These are phyloP conservation scores for Alosa sapidissima DNA, from an alignment of 2,797 vertebrate species.

Conservation along the genomic window DNA sequence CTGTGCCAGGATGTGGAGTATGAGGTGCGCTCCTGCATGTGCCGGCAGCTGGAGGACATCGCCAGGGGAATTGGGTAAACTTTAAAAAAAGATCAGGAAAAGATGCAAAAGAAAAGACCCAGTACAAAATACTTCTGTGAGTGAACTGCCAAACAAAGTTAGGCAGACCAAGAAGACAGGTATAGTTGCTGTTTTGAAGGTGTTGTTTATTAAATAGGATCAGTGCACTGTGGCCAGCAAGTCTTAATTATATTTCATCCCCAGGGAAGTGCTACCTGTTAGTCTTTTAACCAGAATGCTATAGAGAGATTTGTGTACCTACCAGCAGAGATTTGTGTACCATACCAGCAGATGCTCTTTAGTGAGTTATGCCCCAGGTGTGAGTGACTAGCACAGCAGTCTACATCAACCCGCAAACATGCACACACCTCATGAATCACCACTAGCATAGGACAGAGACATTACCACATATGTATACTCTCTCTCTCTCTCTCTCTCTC, in stretches of 20 bases:
- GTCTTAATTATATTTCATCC: neutral
- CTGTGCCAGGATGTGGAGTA: conserved; percentile 90
- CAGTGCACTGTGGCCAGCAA: neutral
- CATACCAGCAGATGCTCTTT: too few species aligned
- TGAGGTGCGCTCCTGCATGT: conserved; percentile 92
- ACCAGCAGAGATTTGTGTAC: too few species aligned
- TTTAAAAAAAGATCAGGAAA: conserved; percentile 29
- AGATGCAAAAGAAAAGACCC: conserved; percentile 25
- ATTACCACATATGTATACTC: neutral
- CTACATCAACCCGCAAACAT: too few species aligned
- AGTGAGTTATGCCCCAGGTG: too few species aligned
- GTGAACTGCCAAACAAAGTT: neutral
- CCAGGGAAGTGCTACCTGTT: neutral
- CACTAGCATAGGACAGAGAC: neutral
- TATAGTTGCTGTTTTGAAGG: neutral
- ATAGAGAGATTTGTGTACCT: too few species aligned
- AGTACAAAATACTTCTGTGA: neutral
- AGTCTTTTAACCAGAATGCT: too few species aligned
- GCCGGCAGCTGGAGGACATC: conserved; percentile 87
- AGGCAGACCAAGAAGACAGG: neutral
- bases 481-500: too few species aligned
- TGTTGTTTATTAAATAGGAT: neutral
- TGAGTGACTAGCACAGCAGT: too few species aligned
- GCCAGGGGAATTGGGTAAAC: conserved; percentile 88
- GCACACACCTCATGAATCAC: too few species aligned